phyloP scores from a whole-genome alignment of 2,888 invertebrate species.

The Aphodius sticticus region DNA sequence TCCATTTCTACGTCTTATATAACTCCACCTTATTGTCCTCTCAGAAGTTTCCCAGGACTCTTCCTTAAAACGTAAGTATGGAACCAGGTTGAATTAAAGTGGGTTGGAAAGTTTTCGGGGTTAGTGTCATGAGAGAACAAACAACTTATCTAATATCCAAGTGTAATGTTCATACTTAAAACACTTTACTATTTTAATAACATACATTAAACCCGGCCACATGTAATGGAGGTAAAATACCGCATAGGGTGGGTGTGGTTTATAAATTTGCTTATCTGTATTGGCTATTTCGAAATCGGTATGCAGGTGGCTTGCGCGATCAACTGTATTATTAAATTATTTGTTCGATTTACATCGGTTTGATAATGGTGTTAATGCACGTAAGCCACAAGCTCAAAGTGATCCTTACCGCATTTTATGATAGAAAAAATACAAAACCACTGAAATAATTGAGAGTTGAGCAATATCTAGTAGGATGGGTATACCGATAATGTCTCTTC shows the following conservation, averaged over 20 bases:
- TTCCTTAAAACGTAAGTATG: too few species aligned
- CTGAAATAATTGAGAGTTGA: not conserved
- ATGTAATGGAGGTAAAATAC: not conserved
- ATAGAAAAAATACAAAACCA: not conserved
- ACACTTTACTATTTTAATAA: not conserved
- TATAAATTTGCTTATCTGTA: not conserved
- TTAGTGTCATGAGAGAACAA: not conserved
- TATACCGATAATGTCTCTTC: not conserved
- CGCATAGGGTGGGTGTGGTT: not conserved
- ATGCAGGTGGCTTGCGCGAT: not conserved
- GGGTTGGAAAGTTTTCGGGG: not conserved
- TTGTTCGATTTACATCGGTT: not conserved
- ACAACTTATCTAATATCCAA: not conserved
- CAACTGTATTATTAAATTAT: not conserved
- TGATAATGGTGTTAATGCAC: not conserved
- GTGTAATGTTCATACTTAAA: not conserved
- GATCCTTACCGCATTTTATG: not conserved
- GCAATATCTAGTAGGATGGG: not conserved
- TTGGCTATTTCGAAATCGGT: not conserved
- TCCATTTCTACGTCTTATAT: not conserved
- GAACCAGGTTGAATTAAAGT: too few species aligned
- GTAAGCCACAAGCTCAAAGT: not conserved
- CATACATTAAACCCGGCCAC: not conserved
- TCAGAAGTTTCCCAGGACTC: not conserved
- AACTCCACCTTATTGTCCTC: not conserved